Conservation (phyloP, 53 echinoderm and acorn worm species). For the Mesocentrotus franciscanus region DNA sequence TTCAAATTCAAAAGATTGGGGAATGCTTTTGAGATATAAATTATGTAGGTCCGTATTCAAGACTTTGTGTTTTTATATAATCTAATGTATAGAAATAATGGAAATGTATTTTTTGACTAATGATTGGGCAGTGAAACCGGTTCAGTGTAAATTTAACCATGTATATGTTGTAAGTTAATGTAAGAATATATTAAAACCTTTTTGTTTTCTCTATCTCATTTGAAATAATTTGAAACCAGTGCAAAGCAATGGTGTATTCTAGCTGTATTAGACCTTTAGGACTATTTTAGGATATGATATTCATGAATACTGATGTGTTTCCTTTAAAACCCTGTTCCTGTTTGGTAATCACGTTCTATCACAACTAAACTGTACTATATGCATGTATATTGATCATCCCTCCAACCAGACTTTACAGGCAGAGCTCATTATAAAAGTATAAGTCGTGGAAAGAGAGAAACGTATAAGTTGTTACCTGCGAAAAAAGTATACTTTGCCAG, state of each 20-base stretch:
- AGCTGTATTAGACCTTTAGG: background rate
- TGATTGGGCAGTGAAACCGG: background rate
- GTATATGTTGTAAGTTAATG: no score
- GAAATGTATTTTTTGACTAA: constrained; percentile 17
- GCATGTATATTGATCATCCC: constrained; percentile 50
- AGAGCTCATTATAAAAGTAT: background rate
- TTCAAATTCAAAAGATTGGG: background rate
- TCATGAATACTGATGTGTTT: constrained; percentile 34
- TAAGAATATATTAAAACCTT: no score
- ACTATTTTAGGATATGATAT: constrained; percentile 9
- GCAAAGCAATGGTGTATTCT: constrained; percentile 64
- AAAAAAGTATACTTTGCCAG: background rate
- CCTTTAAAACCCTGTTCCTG: background rate
- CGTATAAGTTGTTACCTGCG: background rate
- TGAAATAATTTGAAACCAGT: constrained; percentile 55
- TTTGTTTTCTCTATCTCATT: constrained; percentile 3
- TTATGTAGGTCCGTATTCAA: constrained; percentile 42
- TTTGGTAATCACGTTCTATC: constrained; percentile 7
- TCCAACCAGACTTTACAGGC: constrained; percentile 5
- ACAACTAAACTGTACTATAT: constrained; percentile 56
- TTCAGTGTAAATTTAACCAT: background rate
- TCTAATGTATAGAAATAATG: background rate
- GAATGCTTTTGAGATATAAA: constrained; percentile 5
- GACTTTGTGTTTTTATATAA: constrained; percentile 33
- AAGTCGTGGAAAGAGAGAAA: constrained; percentile 22